Evolutionary conservation across 1,140 invertebrate species (phyloP).

Genomic region (Ceratosolen fusciceps): DNA sequence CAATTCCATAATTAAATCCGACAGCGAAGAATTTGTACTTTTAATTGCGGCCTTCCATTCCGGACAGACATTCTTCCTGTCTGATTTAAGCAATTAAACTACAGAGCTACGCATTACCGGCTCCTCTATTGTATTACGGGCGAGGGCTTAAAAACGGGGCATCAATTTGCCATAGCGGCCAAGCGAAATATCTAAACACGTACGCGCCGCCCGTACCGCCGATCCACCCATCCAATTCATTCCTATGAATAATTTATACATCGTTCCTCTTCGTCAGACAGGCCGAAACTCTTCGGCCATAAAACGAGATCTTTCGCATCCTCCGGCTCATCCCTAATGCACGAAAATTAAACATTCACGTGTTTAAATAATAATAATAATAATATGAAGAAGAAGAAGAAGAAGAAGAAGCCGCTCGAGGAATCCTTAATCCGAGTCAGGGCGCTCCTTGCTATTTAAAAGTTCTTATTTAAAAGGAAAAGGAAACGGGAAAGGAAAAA

Average conservation of each 20-base stretch:
- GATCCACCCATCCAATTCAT: too few relatives aligned
- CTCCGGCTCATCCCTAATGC: not conserved
- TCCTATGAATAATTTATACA: not conserved
- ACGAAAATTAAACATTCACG: too few relatives aligned
- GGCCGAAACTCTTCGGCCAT: not conserved
- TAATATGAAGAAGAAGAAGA: too few relatives aligned
- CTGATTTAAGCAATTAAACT: slow-evolving; percentile 42
- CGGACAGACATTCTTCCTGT: slow-evolving; percentile 32
- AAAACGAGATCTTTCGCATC: not conserved
- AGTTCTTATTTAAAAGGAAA: too few relatives aligned
- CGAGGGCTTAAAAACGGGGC: not conserved
- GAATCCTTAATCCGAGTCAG: too few relatives aligned
- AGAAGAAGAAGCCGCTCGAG: too few relatives aligned
- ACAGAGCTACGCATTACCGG: slow-evolving; percentile 10
- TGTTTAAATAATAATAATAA: too few relatives aligned
- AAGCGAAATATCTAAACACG: too few relatives aligned
- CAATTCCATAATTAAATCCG: slow-evolving; percentile 33
- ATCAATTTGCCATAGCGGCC: not conserved
- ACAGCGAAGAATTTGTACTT: slow-evolving; percentile 37
- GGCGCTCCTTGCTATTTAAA: too few relatives aligned
- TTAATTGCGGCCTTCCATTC: slow-evolving; percentile 31
- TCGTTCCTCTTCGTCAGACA: not conserved
- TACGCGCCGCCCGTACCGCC: too few relatives aligned
- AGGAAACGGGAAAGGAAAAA: too few relatives aligned
- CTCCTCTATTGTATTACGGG: not conserved